A percentile compares a stretch with the other conserved stretches of the same genome.
phyloP scores from a whole-genome alignment of 2,113 vertebrate genomes.

The Rallus limicola region DNA sequence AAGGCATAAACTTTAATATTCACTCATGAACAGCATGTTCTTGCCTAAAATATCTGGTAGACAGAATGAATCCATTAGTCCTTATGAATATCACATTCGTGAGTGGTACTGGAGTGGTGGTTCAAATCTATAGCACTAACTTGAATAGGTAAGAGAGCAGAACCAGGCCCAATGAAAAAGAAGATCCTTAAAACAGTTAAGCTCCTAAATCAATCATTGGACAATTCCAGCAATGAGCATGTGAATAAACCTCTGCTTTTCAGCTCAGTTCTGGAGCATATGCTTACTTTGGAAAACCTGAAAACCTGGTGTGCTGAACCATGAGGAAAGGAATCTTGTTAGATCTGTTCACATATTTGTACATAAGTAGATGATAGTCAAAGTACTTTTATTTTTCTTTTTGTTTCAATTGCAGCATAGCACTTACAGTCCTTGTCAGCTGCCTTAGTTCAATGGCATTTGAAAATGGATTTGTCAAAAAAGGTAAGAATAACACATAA shows the following conservation, averaged over 20 bases:
- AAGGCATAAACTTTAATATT: slow-evolving; percentile 72
- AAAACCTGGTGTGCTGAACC: background rate
- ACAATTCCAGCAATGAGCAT: background rate
- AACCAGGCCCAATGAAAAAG: background rate
- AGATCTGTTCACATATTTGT: background rate
- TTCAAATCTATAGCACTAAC: background rate
- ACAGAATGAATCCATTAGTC: background rate
- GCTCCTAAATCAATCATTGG: background rate
- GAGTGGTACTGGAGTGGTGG: background rate
- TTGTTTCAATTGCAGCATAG: background rate
- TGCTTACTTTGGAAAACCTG: background rate
- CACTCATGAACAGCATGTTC: slow-evolving; percentile 18
- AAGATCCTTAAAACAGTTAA: background rate
- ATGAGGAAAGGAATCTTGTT: background rate
- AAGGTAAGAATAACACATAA: background rate
- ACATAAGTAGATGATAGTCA: background rate
- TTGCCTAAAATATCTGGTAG: background rate
- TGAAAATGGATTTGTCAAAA: background rate
- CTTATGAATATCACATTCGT: background rate
- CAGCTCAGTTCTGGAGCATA: background rate
- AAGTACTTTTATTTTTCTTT: background rate
- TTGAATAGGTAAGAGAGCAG: background rate
- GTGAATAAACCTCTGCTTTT: background rate
- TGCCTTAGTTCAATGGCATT: background rate
- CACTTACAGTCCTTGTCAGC: background rate